Base-by-base conservation (phyloP, 1,140 invertebrate genomes). In the Drosophila mojavensis region DNA sequence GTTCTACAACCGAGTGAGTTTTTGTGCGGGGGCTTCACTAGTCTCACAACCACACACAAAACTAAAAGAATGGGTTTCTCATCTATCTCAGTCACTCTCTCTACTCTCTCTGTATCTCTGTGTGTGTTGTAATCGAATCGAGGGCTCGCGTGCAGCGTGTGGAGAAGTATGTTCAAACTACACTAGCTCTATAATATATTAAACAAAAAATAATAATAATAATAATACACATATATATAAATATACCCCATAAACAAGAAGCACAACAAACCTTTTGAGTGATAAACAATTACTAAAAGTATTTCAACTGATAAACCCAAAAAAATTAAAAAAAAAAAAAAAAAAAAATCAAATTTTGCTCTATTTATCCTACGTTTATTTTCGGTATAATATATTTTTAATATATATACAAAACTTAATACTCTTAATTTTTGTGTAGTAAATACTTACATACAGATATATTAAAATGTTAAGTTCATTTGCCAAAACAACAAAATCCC, bases 71-170 rank as follows among this genome's bases (percentile, higher is more conserved):
- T 68, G n/a, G 51, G 67, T 54, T 54, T 81, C 74, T 76, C 71
- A 63, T 81, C 75, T 47, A 17, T 47, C 43, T 47, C 43, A 11
- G 43, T 47, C 33, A 33, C 15, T 76, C 54, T 68, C 66, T 76
- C 11, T 9, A 47, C 43, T 47, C 43, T 47, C 66, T 71, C 36
- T 39, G 11, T 36, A 36, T 39, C 36, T 39, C 36, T 39, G 36
- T 17, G 43, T 17, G 43, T 47, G 74, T 83, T 83, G 54, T 71
- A 69, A 83, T 79, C 80, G 74, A 73, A 85, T 62, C 66, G 90
- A 90, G 90, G 90, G 90, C 90, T 91, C 90, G 85, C 81, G 88
- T 78, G 90, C 90, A 91, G 90, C 82, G 83, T 86, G 75, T 84
- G 80, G 80, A 91, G 83, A 91, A 91, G 90, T 91, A 91, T 91